These are phyloP conservation scores for Psephotus haematonotus DNA, from an alignment of 2,113 vertebrate genomes.

Conservation along the genomic window DNA sequence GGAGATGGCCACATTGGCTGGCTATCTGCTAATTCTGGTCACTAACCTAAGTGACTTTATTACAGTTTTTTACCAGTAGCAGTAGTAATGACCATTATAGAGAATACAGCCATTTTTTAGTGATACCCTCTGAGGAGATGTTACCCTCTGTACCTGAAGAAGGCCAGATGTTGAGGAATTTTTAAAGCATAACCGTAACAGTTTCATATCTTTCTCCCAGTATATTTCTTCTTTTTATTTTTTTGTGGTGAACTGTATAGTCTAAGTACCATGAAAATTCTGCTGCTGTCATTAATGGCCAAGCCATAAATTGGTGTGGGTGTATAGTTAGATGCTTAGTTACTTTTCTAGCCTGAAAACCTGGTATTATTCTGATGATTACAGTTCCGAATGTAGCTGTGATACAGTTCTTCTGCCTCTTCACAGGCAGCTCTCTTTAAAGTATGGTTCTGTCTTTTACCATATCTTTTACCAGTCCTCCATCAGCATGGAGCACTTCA, in stretches of 20 bases:
- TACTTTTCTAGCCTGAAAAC: neutral
- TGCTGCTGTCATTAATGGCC: neutral
- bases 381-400: neutral
- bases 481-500: neutral
- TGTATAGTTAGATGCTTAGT: neutral
- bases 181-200: neutral
- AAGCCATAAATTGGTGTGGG: neutral
- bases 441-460: neutral
- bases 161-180: neutral
- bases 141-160: neutral
- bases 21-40: neutral
- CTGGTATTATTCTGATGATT: neutral
- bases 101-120: neutral
- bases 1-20: neutral
- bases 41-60: neutral
- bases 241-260: neutral
- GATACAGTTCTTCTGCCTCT: neutral
- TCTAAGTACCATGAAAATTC: neutral
- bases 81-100: neutral
- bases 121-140: neutral
- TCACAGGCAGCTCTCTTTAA: neutral
- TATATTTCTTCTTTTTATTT: neutral
- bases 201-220: neutral
- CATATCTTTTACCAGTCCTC: neutral
- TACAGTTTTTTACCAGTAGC: neutral